These are phyloP conservation scores for Pygoscelis adeliae DNA, from an alignment of 2,113 vertebrate species.

Conservation along the genomic window DNA sequence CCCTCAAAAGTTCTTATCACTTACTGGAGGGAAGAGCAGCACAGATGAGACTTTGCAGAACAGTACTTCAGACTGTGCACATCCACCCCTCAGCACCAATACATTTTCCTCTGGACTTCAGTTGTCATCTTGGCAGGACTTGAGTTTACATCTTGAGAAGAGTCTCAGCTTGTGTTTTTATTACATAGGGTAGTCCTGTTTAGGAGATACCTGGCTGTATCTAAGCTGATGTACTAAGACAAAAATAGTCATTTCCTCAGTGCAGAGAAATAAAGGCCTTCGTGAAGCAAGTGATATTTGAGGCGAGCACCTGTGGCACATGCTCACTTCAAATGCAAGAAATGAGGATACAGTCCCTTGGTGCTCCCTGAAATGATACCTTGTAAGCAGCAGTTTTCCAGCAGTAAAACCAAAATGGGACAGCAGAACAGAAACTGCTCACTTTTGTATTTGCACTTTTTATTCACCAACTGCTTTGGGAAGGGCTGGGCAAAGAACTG, in stretches of 20 bases:
- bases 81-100: neutral
- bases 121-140: neutral
- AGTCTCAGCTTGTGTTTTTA: neutral
- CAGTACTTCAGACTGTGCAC: neutral
- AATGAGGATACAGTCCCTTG: neutral
- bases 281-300: neutral
- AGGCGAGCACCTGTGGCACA: neutral
- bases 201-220: neutral
- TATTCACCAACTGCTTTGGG: neutral
- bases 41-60: neutral
- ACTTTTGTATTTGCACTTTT: neutral
- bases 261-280: neutral
- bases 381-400: neutral
- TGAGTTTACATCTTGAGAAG: neutral
- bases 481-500: neutral
- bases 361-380: neutral
- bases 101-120: neutral
- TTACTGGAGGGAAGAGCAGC: neutral
- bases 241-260: neutral
- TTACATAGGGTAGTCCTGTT: neutral
- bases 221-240: neutral
- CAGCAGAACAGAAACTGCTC: neutral
- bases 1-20: neutral
- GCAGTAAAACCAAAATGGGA: neutral
- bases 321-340: neutral